Evolutionary conservation across 1,140 invertebrate species (phyloP), one percentile per base, ranked within the genome.

Genomic region (Catajapyx aquilonaris): DNA sequence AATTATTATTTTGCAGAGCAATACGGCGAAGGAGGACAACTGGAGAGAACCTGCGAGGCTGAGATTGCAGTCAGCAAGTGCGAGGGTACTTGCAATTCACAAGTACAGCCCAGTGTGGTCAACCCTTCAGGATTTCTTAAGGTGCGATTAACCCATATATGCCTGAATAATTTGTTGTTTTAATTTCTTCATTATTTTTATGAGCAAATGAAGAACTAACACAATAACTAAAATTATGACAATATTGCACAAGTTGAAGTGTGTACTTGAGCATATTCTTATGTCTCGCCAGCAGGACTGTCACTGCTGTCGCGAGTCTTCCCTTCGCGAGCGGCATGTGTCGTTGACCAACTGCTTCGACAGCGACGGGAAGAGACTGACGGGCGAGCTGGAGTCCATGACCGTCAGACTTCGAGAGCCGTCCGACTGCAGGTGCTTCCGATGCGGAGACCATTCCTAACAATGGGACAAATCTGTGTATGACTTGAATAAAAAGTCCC

Each of bases 81-180:
- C 49, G 84, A 91, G 59, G 85, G 85, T 20, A 72, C 76, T 41
- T 91, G 85, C 49, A 76, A 68, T 44, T 90, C 85, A 40, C 81
- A 86, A 61, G 78, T 90, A 19, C 79, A 86, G 51, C 85, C 85
- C 1, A 86, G 81, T 41, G 79, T 87, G 11, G 70, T 79, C 23
- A 78, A 81, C 9, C 70, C 78, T 7, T 83, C 80, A 22, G 85
- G 85, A 46, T 88, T 90, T 64, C 59, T 81, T 32, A 91, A 88
- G 69, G 84, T 86, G 60, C 53, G 28, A 33, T 20, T 34, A 17
- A 20, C 17, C 13, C 17, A 17, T 17, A 39, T 31, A 32, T 20
- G 35, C 10, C 9, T 30, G 23, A 20, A 10, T 20, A 20, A 37
- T 1, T 31, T 17, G 22, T 15, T 15, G 19, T n/a, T n/a, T n/a